Conservation (phyloP, 2,797 vertebrate genomes). For the Pipistrellus kuhlii region DNA sequence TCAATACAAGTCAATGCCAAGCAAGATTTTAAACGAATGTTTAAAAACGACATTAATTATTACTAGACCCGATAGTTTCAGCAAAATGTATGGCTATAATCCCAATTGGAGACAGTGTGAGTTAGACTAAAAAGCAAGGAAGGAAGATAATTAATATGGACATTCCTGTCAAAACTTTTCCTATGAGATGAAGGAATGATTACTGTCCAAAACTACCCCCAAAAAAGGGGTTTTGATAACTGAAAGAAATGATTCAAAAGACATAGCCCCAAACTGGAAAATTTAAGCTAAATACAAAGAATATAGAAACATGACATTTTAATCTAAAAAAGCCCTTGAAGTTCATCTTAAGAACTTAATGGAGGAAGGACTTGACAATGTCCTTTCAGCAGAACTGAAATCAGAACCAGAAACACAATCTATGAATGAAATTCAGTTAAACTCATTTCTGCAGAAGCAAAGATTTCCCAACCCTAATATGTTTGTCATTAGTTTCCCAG, state of each 20-base stretch:
- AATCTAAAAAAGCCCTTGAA: not conserved
- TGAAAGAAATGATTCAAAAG: not conserved
- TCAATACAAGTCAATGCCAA: too few relatives aligned
- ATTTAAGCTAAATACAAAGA: not conserved
- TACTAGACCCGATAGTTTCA: too few relatives aligned
- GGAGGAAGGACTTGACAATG: not conserved
- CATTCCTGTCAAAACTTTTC: not conserved
- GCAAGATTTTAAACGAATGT: too few relatives aligned
- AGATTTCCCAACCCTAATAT: not conserved
- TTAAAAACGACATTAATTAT: too few relatives aligned
- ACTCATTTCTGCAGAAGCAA: not conserved
- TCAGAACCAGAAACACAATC: not conserved
- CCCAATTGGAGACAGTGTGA: not conserved
- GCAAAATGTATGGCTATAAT: not conserved
- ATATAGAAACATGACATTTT: not conserved
- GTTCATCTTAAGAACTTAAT: not conserved
- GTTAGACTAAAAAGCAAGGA: not conserved
- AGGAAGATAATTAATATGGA: not conserved
- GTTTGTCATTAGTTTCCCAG: not conserved
- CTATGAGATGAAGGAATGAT: not conserved
- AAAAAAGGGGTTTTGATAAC: not conserved
- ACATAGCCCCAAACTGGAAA: not conserved
- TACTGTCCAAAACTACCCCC: not conserved
- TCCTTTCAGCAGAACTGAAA: not conserved
- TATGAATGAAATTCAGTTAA: not conserved